Conservation (phyloP, 2,888 invertebrate genomes). For the Xanthorhoe spadicearia region DNA sequence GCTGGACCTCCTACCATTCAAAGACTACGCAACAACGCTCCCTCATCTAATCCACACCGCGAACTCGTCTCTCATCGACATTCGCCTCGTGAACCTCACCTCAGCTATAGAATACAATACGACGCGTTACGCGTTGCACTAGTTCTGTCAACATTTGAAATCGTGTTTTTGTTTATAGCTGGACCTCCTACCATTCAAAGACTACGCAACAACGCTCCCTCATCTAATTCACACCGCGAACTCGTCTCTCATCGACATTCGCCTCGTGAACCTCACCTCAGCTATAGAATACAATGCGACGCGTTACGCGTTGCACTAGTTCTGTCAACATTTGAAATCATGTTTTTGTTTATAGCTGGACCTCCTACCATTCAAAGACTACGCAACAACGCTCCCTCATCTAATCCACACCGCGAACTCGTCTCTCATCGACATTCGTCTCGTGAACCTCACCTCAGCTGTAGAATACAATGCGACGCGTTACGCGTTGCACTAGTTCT, state of each 20-base stretch:
- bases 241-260: conserved; percentile 86
- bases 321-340: too few relatives aligned
- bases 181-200: conserved; percentile 71
- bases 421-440: conserved; percentile 85
- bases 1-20: conserved; percentile 75
- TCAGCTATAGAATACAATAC: conserved; percentile 73
- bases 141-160: too few relatives aligned
- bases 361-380: conserved; percentile 71
- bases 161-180: conserved; percentile 57
- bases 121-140: conserved; percentile 86
- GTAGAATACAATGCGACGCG: conserved; percentile 81
- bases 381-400: conserved; percentile 84
- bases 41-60: conserved; percentile 88
- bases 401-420: conserved; percentile 88
- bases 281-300: conserved; percentile 78
- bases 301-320: conserved; percentile 86
- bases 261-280: conserved; percentile 81
- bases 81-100: conserved; percentile 83
- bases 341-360: conserved; percentile 61
- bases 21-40: conserved; percentile 77
- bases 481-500: conserved; percentile 86
- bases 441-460: conserved; percentile 81
- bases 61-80: conserved; percentile 87
- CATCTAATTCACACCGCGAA: conserved; percentile 88
- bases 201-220: conserved; percentile 83